Percentiles rank a stretch among this genome's conserved stretches.
phyloP scores from a whole-genome alignment of 2,888 invertebrate species.

The Netelia fuscicornis region DNA sequence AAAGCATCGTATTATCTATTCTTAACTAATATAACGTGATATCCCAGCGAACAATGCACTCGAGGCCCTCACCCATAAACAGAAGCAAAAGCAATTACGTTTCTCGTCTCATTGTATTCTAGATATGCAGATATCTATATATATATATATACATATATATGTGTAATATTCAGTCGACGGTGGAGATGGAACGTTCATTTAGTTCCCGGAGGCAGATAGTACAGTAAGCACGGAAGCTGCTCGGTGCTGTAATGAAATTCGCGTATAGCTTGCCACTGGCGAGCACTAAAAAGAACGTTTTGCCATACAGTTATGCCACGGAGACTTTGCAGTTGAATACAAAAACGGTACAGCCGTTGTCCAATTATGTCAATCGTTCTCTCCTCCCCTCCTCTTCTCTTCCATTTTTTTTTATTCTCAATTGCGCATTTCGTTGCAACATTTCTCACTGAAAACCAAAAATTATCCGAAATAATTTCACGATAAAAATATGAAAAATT shows the following conservation, averaged over 20 bases:
- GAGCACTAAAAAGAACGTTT: slow-evolving; percentile 27
- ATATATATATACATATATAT: not conserved
- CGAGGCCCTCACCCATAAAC: slow-evolving; percentile 41
- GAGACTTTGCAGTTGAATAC: not conserved
- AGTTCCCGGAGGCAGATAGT: slow-evolving; percentile 6
- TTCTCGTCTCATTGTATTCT: slow-evolving; percentile 39
- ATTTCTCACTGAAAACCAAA: not conserved
- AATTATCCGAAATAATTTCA: not conserved
- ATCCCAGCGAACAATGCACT: slow-evolving; percentile 36
- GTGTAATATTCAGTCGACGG: slow-evolving; percentile 6
- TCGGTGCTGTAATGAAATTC: slow-evolving; percentile 46
- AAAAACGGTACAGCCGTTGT: not conserved
- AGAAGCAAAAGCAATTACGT: slow-evolving; percentile 54
- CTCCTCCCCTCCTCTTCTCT: no score
- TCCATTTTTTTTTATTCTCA: no score
- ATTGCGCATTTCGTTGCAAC: no score
- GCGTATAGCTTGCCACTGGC: slow-evolving; percentile 12
- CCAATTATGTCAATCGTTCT: not conserved
- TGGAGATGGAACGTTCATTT: slow-evolving; percentile 32
- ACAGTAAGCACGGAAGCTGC: slow-evolving; percentile 39
- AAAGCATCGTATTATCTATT: slow-evolving; percentile 37
- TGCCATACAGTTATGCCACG: slow-evolving; percentile 24
- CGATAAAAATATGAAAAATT: not conserved
- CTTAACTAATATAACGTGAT: slow-evolving; percentile 25
- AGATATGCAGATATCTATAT: slow-evolving; percentile 11